These are phyloP conservation scores for Chloromyia formosa DNA, from an alignment of 2,888 invertebrate genomes.

Conservation along the genomic window DNA sequence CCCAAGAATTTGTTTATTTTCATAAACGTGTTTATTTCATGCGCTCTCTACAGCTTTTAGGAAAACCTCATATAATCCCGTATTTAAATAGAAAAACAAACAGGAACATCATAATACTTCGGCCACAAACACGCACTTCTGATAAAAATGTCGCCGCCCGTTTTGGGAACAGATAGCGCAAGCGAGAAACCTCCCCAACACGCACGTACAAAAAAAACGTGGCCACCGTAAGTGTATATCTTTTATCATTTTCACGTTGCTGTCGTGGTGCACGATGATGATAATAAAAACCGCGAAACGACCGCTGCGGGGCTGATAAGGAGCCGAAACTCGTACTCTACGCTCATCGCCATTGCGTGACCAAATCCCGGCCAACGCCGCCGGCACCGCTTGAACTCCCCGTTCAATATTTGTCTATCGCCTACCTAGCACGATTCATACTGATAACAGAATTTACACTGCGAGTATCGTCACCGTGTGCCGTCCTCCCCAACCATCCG, in stretches of 20 bases:
- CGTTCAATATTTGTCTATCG: background rate
- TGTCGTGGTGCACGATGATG: background rate
- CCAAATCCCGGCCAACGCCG: background rate
- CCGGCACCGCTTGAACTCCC: background rate
- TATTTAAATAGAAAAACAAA: constrained; percentile 11
- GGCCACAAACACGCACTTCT: background rate
- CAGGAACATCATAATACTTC: background rate
- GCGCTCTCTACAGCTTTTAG: no score
- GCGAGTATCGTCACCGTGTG: background rate
- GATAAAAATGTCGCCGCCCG: constrained; percentile 20
- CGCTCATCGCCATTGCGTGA: background rate
- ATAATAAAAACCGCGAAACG: constrained; percentile 9
- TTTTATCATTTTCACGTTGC: constrained; percentile 7
- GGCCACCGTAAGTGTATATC: background rate
- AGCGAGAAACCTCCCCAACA: constrained; percentile 22
- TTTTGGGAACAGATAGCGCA: constrained; percentile 22
- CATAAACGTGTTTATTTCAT: no score
- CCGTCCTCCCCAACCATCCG: background rate
- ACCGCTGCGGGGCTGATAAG: constrained; percentile 26
- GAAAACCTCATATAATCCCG: no score
- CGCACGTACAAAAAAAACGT: background rate
- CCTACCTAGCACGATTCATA: background rate
- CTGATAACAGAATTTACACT: constrained; percentile 12
- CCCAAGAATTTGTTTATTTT: no score
- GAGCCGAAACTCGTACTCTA: constrained; percentile 8